phyloP scores from a whole-genome alignment of 2,888 invertebrate species.

The Tinea trinotella region DNA sequence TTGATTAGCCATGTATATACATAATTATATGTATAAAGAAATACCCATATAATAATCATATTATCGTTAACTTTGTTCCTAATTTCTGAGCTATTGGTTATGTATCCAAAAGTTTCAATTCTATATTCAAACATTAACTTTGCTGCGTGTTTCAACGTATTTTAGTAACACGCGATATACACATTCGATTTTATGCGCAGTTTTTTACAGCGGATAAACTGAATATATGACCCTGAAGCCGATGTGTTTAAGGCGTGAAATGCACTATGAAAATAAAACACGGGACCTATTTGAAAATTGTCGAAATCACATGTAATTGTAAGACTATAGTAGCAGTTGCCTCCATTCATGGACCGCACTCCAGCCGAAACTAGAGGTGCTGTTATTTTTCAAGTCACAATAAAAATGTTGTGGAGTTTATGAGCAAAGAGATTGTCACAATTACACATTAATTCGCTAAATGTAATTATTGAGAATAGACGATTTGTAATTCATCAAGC shows the following conservation, averaged over 20 bases:
- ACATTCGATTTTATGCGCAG: slow-evolving; percentile 20
- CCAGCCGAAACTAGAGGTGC: too few relatives aligned
- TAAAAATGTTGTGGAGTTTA: too few relatives aligned
- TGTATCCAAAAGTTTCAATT: neutral
- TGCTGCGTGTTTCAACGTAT: slow-evolving; percentile 19
- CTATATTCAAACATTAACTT: slow-evolving; percentile 9
- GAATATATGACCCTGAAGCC: slow-evolving; percentile 17
- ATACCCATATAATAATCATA: neutral
- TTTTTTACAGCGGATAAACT: slow-evolving; percentile 19
- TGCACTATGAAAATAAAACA: neutral
- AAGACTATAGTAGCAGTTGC: too few relatives aligned
- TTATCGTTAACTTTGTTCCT: neutral
- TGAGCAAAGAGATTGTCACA: too few relatives aligned
- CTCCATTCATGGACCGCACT: too few relatives aligned
- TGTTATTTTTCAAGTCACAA: too few relatives aligned
- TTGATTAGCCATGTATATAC: too few relatives aligned
- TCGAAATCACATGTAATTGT: too few relatives aligned
- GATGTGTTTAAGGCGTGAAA: neutral
- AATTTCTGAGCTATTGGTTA: neutral
- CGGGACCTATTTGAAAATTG: too few relatives aligned
- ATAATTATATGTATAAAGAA: neutral
- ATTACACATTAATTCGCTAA: too few relatives aligned
- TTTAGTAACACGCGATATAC: slow-evolving; percentile 20
- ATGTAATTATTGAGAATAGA: too few relatives aligned
- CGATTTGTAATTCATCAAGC: too few relatives aligned